Evolutionary conservation across 2,113 vertebrate species (phyloP), one percentile per base, ranked within the genome.

Genomic region (Cepphus grylle): DNA sequence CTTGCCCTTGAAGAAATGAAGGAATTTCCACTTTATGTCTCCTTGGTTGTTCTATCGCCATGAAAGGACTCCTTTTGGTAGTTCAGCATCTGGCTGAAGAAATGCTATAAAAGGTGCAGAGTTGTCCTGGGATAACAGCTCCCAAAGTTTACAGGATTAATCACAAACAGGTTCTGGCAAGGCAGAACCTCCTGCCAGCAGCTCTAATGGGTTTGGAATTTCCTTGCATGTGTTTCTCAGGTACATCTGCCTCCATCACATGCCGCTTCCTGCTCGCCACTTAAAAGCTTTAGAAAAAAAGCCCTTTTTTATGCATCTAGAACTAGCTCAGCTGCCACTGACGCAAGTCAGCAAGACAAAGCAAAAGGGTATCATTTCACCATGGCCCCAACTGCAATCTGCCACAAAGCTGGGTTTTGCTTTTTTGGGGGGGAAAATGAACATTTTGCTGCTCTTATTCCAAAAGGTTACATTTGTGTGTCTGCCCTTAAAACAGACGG

Each of bases 201-300:
- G 7, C 55, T 93, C 94, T 96, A 59, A 97, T 78, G 63, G 86
- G 7, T 71, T 82, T 90, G 71, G 95, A 90, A 83, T 90, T 91
- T 34, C 70, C 43, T 17, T 52, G 25, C 45, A 15, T 56, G 47
- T 0, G 22, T 66, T 87, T 62, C 72, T 65, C 69, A 78, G 86
- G 90, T 93, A 30, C 85, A n/a, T 70, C 87, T 80, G 81, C 89
- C 74, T 81, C 74, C 86, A 61, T 42, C 95, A 72, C 25, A 21
- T 58, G 95, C 76, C 4, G 63, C 86, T 81, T 93, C 89, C 52
- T 85, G 66, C 63, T 67, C 43, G 3, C 15, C 42, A 26, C 81
- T 73, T 79, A 32, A 53, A 81, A 86, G 67, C 77, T 67, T 23
- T 9, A 61, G 62, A 87, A 62, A 61, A 83, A 34, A 52, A 11